A percentile compares a stretch with the other conserved stretches of the same genome.
Conservation (phyloP, 2,797 vertebrate species). For the Tarsius wallacei region DNA sequence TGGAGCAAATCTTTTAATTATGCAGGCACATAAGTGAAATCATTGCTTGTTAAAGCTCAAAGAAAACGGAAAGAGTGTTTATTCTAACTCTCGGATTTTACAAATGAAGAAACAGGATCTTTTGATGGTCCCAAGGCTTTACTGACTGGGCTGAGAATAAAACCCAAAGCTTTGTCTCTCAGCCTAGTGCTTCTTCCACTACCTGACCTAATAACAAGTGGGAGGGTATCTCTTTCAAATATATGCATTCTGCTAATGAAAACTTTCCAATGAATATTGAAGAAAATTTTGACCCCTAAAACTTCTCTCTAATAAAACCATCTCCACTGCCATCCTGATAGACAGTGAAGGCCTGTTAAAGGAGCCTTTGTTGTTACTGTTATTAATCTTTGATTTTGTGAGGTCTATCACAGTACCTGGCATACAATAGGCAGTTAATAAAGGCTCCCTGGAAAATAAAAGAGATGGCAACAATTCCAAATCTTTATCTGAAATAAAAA, state of each 20-base stretch:
- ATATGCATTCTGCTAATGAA: neutral
- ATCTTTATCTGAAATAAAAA: slow-evolving; percentile 58
- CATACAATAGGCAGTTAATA: neutral
- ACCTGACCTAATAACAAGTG: neutral
- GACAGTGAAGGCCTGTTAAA: neutral
- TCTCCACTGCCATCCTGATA: neutral
- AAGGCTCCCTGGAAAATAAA: slow-evolving; percentile 42
- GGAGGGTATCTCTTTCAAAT: neutral
- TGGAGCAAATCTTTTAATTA: slow-evolving; percentile 55
- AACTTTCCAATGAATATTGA: neutral
- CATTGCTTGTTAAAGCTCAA: slow-evolving; percentile 33
- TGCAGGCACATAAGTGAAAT: slow-evolving; percentile 52
- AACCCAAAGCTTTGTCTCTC: neutral
- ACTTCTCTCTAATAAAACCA: neutral
- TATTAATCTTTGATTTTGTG: neutral
- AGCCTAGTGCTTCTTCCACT: neutral
- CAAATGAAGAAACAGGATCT: slow-evolving; percentile 24
- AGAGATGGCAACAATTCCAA: neutral
- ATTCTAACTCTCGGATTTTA: slow-evolving; percentile 23
- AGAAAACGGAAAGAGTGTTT: slow-evolving; percentile 19
- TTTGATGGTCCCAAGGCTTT: slow-evolving; percentile 24
- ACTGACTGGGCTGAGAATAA: neutral
- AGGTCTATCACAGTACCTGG: neutral
- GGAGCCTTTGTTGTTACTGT: neutral
- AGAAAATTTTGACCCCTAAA: neutral